Evolutionary conservation across 1,140 invertebrate genomes (phyloP), one percentile per base, ranked within the genome.

Genomic region (Aphidius ervi): DNA sequence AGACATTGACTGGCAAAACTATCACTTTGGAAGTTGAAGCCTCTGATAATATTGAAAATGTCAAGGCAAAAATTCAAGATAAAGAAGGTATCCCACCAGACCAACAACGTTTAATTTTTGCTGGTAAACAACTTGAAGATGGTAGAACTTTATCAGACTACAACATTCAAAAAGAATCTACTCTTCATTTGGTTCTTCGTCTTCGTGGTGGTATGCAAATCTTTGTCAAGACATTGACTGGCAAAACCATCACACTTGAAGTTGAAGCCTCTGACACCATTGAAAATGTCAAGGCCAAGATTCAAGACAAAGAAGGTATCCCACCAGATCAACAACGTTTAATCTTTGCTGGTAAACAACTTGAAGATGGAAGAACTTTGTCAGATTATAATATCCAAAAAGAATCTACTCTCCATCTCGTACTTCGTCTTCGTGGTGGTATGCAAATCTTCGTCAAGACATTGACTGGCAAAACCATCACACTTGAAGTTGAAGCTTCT

Each of bases 121-220:
- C 86, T 49, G 88, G 90, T 65, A 90, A 90, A 74, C 89, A 90
- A 69, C 82, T 90, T 59, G 88, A 90, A 75, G 89, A 91, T 73
- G 89, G 90, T 59, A 87, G 88, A 5, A 91, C 88, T 9, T 73
- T 91, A 23, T 87, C 85, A n/a, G 88, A 91, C 68, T 90, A 90
- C 75, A 90, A 90, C 69, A 90, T 90, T 66, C 87, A 90, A 68
- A 88, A 90, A 68, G 88, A 89, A 74, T 90, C 87, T 0, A 91
- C 88, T 1, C 81, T 90, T 5, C 88, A 91, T 70, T 76, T 92
- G 59, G 87, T 88, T 5, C 72, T 89, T 5, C 76, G 86, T 65
- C 78, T 91, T n/a, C 74, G 86, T 80, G 76, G 88, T 79, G 82
- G 88, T 72, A 86, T 85, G 84, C 85, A 87, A 65, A 87, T 86